phyloP scores from a whole-genome alignment of 2,797 vertebrate genomes.

The Gallinago stenura region DNA sequence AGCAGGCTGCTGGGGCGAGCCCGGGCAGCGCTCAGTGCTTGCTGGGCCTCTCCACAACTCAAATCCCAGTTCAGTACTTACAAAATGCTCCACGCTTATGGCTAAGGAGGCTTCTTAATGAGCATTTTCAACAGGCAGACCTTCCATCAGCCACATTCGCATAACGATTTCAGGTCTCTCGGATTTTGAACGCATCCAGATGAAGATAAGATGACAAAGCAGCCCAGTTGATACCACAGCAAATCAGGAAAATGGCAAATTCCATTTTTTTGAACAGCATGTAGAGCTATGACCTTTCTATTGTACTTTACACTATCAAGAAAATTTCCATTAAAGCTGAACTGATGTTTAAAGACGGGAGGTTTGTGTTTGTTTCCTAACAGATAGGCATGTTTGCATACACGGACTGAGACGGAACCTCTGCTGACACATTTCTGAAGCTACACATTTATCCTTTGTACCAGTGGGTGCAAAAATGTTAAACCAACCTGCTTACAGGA shows the following conservation, averaged over 20 bases:
- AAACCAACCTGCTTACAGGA: not conserved
- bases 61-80: not conserved
- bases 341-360: not conserved
- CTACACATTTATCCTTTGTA: not conserved
- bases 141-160: not conserved
- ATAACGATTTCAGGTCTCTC: not conserved
- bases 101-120: not conserved
- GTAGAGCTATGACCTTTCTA: not conserved
- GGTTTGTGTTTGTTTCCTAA: not conserved
- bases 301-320: not conserved
- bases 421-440: not conserved
- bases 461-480: not conserved
- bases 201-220: not conserved
- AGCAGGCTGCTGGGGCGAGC: not conserved
- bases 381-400: not conserved
- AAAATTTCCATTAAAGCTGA: not conserved
- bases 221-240: not conserved
- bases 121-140: not conserved
- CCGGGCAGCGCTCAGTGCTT: not conserved
- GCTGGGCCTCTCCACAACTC: not conserved
- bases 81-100: fast-evolving
- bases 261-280: not conserved
- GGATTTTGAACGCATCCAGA: not conserved
- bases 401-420: not conserved
- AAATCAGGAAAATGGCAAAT: not conserved